Conservation (phyloP, 2,797 vertebrate genomes). For the Delichon dasypus region DNA sequence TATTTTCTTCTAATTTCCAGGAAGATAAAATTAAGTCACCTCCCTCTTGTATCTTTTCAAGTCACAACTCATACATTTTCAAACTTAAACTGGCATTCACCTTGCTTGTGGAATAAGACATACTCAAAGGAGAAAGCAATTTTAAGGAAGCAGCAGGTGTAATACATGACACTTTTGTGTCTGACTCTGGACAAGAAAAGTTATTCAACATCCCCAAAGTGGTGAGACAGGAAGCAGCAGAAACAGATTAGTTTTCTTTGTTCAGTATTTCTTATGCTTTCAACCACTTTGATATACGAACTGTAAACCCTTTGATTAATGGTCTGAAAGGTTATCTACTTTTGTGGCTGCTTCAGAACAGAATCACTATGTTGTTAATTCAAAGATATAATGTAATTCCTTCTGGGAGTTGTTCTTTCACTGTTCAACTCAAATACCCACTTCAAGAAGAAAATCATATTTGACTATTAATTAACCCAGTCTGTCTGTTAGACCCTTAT, state of each 20-base stretch:
- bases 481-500: not conserved
- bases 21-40: not conserved
- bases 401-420: not conserved
- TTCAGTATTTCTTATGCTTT: not conserved
- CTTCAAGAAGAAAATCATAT: not conserved
- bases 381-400: not conserved
- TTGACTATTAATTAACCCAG: not conserved
- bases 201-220: not conserved
- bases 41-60: not conserved
- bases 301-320: not conserved
- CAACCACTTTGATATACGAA: not conserved
- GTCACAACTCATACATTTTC: not conserved
- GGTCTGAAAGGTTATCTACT: not conserved
- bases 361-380: not conserved
- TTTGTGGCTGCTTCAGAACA: not conserved
- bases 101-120: not conserved
- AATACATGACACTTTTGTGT: not conserved
- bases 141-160: not conserved
- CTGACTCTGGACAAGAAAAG: not conserved
- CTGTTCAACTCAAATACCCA: not conserved
- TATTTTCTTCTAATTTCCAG: not conserved
- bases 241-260: not conserved
- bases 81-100: not conserved
- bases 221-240: not conserved
- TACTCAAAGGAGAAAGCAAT: not conserved